phyloP scores from a whole-genome alignment of 1,140 invertebrate species.

The Lepidotrigona ventralis region DNA sequence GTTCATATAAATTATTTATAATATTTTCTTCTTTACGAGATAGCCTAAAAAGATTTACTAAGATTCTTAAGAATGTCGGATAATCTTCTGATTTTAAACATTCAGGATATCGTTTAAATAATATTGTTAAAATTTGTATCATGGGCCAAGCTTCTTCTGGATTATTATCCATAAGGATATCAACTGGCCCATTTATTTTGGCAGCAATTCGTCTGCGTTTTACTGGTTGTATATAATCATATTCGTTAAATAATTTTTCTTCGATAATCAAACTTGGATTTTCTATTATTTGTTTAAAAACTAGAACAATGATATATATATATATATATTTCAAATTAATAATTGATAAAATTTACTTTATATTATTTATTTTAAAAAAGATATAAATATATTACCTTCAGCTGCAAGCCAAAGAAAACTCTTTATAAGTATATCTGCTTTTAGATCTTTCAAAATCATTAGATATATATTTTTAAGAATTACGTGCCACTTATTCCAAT shows the following conservation, averaged over 20 bases:
- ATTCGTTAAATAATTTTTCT: conserved; percentile 11
- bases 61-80: conserved; percentile 68
- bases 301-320: conserved; percentile 46
- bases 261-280: conserved; percentile 40
- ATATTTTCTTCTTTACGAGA: conserved; percentile 70
- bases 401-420: conserved; percentile 62
- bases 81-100: conserved; percentile 71
- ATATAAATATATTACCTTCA: conserved; percentile 64
- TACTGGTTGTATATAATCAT: conserved; percentile 34
- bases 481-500: conserved; percentile 66
- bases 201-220: conserved; percentile 59
- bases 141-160: conserved; percentile 62
- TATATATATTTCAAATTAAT: conserved; percentile 2
- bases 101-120: conserved; percentile 75
- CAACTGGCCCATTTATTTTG: conserved; percentile 54
- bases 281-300: conserved; percentile 65
- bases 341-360: conserved; percentile 12
- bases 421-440: conserved; percentile 45
- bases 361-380: conserved; percentile 18
- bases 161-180: conserved; percentile 58
- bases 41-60: conserved; percentile 71
- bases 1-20: conserved; percentile 72
- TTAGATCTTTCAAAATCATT: conserved; percentile 65
- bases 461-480: conserved; percentile 65
- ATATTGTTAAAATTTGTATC: conserved; percentile 65